Evolutionary conservation across 2,888 invertebrate species (phyloP).

Genomic region (Pyrocoelia pectoralis): DNA sequence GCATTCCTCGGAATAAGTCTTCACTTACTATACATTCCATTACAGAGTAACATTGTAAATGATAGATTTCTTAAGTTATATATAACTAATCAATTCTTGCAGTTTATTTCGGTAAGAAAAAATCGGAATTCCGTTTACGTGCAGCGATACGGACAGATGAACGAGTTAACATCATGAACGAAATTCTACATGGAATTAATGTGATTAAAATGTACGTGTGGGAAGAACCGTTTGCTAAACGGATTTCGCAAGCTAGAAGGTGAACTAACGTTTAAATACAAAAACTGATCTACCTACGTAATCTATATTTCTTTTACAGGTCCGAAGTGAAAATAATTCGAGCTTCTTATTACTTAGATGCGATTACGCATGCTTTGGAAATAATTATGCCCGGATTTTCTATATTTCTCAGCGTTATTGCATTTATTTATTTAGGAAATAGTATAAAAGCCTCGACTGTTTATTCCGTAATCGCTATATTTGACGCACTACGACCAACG

Average conservation of each 20-base stretch:
- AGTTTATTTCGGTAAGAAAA: slow-evolving; percentile 71
- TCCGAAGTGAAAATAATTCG: slow-evolving; percentile 77
- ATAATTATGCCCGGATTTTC: slow-evolving; percentile 90
- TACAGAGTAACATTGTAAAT: slow-evolving; percentile 56
- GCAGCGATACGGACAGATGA: slow-evolving; percentile 85
- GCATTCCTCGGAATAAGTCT: slow-evolving; percentile 65
- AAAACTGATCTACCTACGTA: background rate
- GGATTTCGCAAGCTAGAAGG: slow-evolving; percentile 73
- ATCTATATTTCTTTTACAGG: slow-evolving; percentile 55
- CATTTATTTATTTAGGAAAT: slow-evolving; percentile 75
- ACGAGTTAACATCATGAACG: slow-evolving; percentile 87
- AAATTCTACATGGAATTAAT: slow-evolving; percentile 86
- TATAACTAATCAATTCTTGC: slow-evolving; percentile 23
- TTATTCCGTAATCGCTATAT: slow-evolving; percentile 89
- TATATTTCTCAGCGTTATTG: slow-evolving; percentile 83
- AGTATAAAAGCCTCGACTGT: slow-evolving; percentile 83
- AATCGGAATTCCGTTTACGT: slow-evolving; percentile 76
- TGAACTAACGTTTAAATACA: slow-evolving; percentile 39
- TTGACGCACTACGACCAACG: slow-evolving; percentile 85
- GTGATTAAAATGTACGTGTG: slow-evolving; percentile 98
- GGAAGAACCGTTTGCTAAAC: slow-evolving; percentile 85
- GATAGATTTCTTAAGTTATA: background rate
- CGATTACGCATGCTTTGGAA: slow-evolving; percentile 81
- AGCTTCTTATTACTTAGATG: slow-evolving; percentile 77
- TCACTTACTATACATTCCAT: slow-evolving; percentile 60